phyloP scores from a whole-genome alignment of 2,888 invertebrate genomes.

The Phortica okadai region DNA sequence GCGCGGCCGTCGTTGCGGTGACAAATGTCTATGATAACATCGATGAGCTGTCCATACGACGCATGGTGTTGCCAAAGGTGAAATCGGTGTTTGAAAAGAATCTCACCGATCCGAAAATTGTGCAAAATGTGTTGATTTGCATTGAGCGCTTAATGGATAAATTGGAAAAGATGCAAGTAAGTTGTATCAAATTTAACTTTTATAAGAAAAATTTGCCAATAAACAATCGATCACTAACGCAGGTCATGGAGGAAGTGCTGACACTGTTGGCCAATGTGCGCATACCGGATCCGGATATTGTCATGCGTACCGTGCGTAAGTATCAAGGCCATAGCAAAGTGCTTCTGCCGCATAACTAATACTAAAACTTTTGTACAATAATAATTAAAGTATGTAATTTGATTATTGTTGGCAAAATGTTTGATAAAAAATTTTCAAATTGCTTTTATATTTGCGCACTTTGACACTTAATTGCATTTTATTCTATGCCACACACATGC shows the following conservation, averaged over 20 bases:
- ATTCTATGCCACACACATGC: background rate
- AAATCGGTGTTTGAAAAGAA: slow-evolving; percentile 88
- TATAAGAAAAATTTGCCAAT: background rate
- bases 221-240: background rate
- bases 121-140: slow-evolving; percentile 86
- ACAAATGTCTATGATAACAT: slow-evolving; percentile 90
- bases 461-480: background rate
- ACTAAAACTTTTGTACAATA: too few relatives aligned
- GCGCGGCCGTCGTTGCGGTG: slow-evolving; percentile 91
- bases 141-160: slow-evolving; percentile 89
- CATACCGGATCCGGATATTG: slow-evolving; percentile 91
- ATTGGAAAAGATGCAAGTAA: slow-evolving; percentile 86
- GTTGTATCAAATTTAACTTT: slow-evolving; percentile 8
- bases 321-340: slow-evolving; percentile 64
- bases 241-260: slow-evolving; percentile 91
- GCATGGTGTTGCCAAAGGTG: slow-evolving; percentile 89
- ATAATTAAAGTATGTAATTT: background rate
- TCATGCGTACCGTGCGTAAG: slow-evolving; percentile 95
- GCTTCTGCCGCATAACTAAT: too few relatives aligned
- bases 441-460: background rate
- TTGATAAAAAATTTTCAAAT: background rate
- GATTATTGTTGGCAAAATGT: background rate
- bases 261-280: slow-evolving; percentile 92
- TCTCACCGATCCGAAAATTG: slow-evolving; percentile 86
- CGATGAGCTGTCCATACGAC: slow-evolving; percentile 87